Evolutionary conservation across 2,797 vertebrate species (phyloP).

Genomic region (Syngnathus acus): DNA sequence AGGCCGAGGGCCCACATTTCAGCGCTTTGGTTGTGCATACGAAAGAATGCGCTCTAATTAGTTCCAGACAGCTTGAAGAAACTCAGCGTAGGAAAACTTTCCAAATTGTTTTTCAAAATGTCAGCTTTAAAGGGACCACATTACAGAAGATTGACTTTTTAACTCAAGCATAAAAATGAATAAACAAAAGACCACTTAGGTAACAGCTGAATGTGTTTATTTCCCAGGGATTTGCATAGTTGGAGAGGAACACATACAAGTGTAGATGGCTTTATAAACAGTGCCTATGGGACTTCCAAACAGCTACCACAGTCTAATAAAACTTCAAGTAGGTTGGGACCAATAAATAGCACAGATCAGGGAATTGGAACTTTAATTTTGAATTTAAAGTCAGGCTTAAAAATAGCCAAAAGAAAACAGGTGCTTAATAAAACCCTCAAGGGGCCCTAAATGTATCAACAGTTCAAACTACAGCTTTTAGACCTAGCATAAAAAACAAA

Average conservation of each 20-base stretch:
- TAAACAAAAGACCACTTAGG: conserved; percentile 9
- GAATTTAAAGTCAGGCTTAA: background rate
- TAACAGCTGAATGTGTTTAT: conserved; percentile 43
- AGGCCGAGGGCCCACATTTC: conserved; percentile 6
- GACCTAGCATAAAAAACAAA: background rate
- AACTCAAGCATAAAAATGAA: background rate
- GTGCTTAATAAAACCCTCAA: background rate
- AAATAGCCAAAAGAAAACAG: background rate
- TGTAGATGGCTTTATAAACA: conserved; percentile 31
- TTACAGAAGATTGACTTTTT: too few species aligned
- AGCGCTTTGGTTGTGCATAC: conserved; percentile 4
- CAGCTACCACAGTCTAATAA: conserved; percentile 10
- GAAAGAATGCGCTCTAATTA: conserved; percentile 38
- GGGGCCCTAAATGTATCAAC: background rate
- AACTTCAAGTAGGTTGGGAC: conserved; percentile 39
- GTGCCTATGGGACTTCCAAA: background rate
- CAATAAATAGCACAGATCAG: conserved; percentile 3
- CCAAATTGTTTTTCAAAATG: background rate
- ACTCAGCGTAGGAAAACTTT: conserved; percentile 12
- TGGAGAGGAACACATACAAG: conserved; percentile 14
- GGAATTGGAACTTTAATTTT: background rate
- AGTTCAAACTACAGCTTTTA: conserved; percentile 3
- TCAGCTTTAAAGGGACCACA: too few species aligned
- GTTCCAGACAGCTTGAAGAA: conserved; percentile 39
- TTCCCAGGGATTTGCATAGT: conserved; percentile 58